Percentiles rank a stretch among this genome's conserved stretches.
phyloP scores from a whole-genome alignment of 1,140 invertebrate species.

The Scaptomyza pallida region DNA sequence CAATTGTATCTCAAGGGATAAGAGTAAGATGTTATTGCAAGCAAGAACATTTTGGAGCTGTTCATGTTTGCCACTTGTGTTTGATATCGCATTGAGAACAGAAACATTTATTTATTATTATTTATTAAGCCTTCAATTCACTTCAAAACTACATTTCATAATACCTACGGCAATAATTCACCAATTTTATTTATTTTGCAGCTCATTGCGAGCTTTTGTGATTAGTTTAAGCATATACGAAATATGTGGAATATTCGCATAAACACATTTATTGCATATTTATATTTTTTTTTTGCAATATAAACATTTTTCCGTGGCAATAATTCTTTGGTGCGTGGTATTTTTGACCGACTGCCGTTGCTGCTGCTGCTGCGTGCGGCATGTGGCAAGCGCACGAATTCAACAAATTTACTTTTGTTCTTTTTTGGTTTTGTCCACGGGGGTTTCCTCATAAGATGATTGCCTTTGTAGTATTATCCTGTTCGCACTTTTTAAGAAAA shows the following conservation, averaged over 20 bases:
- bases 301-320: conserved; percentile 70
- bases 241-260: conserved; percentile 41
- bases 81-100: conserved; percentile 25
- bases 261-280: conserved; percentile 49
- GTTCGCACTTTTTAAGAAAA: not conserved
- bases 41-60: not conserved
- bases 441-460: not conserved
- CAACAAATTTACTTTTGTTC: not conserved
- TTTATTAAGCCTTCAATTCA: not conserved
- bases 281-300: conserved; percentile 52
- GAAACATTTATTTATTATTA: not conserved
- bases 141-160: not conserved
- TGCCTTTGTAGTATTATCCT: not conserved
- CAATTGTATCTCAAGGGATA: conserved; percentile 46
- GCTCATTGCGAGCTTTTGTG: not conserved
- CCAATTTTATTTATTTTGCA: conserved; percentile 1
- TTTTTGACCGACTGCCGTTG: conserved; percentile 59
- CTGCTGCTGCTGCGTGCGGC: conserved; percentile 59
- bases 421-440: not conserved
- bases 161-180: conserved; percentile 4
- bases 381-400: conserved; percentile 52
- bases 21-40: conserved; percentile 21
- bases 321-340: conserved; percentile 41
- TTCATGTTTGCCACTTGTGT: conserved; percentile 10
- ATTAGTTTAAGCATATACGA: conserved; percentile 33